A percentile compares a stretch with the other conserved stretches of the same genome.
Conservation (phyloP, 2,888 invertebrate genomes). For the Amblyteles armatorius region DNA sequence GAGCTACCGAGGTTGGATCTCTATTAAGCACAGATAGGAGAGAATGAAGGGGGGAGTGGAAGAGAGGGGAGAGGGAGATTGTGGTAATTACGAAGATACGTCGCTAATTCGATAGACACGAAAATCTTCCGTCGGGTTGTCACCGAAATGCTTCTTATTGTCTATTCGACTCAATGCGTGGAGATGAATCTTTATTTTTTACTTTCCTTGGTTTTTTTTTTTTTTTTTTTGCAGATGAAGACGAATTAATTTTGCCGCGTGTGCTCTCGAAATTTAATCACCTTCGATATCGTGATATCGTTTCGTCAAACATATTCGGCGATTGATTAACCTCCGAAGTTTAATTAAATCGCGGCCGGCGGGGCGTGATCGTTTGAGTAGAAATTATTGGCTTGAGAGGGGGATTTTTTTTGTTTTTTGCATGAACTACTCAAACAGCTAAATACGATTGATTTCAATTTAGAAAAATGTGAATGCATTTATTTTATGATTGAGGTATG, state of each 20-base stretch:
- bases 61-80: constrained; percentile 19
- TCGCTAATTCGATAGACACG: constrained; percentile 51
- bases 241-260: not conserved
- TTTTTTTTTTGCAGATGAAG: not conserved
- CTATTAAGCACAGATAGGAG: constrained; percentile 53
- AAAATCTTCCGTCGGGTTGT: constrained; percentile 6
- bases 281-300: constrained; percentile 21
- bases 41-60: constrained; percentile 12
- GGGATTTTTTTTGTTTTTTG: not conserved
- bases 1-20: constrained; percentile 53
- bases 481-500: too few relatives aligned
- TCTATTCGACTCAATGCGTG: not conserved
- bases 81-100: constrained; percentile 58
- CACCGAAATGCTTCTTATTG: not conserved
- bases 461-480: too few relatives aligned
- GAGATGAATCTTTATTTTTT: constrained; percentile 9
- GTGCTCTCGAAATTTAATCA: constrained; percentile 52
- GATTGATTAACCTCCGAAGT: constrained; percentile 8
- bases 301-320: constrained; percentile 11
- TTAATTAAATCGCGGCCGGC: not conserved
- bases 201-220: constrained; percentile 15
- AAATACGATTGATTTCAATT: too few relatives aligned
- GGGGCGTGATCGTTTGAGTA: not conserved
- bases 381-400: not conserved
- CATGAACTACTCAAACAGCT: too few relatives aligned